Evolutionary conservation across 2,113 vertebrate species (phyloP), one percentile per base, ranked within the genome.

Genomic region (Protobothrops flavoviridis): DNA sequence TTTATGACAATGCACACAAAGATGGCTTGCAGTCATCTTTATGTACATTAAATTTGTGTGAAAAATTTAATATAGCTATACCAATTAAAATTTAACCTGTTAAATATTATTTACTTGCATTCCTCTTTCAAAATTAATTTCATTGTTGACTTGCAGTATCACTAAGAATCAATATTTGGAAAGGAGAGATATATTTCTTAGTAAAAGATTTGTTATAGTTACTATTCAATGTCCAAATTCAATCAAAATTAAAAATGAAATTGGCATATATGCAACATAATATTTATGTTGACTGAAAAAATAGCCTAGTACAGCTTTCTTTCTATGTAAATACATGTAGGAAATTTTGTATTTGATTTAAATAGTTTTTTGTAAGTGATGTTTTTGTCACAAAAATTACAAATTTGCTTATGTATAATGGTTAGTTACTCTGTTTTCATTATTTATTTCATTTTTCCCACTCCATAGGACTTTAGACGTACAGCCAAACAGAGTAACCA

Each of bases 401-500:
- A 48, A 50, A 43, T 92, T 13, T 53, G 12, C 23, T 33, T 26
- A 56, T 6, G 17, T 24, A 26, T 91, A 6, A 81, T 56, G 33
- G 13, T n/a, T 17, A 59, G 1, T 13, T 45, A 11, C 56, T 48
- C 26, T 85, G 1, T 85, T 57, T 3, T 89, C 17, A 48, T 20
- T 92, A 1, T 56, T 29, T 89, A 1, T 89, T 57, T 20, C 86
- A 9, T 90, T 57, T 5, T 74, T 95, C 13, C 24, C 2, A 24
- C 3, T 91, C 43, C 92, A 20, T 86, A 99, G 99, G 99, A 99
- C 99, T 59, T 98, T 99, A 0, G 99, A 99, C 10, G 99, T 99
- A 26, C 99, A 99, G 96, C 99, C 99, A 57, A 99, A 99, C 95
- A 97, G 98, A 95, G 98, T 99, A 93, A 99, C 98, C 2, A 99